Evolutionary conservation across 2,888 invertebrate genomes (phyloP), one percentile per base, ranked within the genome.

Genomic region (Lepidonotus clava): DNA sequence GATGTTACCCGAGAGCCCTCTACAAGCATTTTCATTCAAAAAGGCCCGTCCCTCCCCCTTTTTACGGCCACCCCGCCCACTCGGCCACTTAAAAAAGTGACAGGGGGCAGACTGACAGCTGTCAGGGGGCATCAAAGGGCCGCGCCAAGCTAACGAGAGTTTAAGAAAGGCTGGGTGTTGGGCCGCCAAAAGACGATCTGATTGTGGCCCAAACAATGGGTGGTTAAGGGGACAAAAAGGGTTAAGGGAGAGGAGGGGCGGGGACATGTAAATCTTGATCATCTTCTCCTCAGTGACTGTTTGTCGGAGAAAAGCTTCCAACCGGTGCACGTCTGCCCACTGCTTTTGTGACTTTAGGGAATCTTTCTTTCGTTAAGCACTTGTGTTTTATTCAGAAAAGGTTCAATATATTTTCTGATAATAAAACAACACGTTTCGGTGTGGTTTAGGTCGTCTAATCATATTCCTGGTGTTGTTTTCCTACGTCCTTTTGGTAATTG

Each of bases 21-120:
- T 38, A 34, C 36, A 5, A 34, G 76, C n/a, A 34, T 36, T 76
- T 34, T 76, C 76, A 76, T 76, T 76, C 76, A 76, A 76, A 76
- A 34, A 76, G 36, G 0, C 76, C 8, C 6, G 5, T n/a, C 76
- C 11, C 38, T 2, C 76, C 76, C 76, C 18, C 34, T 28, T 24
- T 61, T 61, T 61, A 24, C 11, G 11, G 38, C 76, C 2, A 21
- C 76, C 76, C 34, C 76, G 76, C 76, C 76, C 76, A 36, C 40
- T 24, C 38, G 36, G 38, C 38, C 76, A 40, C 76, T 76, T 36
- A 76, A 76, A 76, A 76, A 76, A 76, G 2, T 40, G 76, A 36
- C 40, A 8, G 6, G 61, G 11, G 61, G 61, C 24, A n/a, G 61
- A 61, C 61, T 18, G 76, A 38, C 76, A 40, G 40, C 38, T 76